Base-by-base conservation (phyloP, 2,888 invertebrate species). In the Oligia strigilis region DNA sequence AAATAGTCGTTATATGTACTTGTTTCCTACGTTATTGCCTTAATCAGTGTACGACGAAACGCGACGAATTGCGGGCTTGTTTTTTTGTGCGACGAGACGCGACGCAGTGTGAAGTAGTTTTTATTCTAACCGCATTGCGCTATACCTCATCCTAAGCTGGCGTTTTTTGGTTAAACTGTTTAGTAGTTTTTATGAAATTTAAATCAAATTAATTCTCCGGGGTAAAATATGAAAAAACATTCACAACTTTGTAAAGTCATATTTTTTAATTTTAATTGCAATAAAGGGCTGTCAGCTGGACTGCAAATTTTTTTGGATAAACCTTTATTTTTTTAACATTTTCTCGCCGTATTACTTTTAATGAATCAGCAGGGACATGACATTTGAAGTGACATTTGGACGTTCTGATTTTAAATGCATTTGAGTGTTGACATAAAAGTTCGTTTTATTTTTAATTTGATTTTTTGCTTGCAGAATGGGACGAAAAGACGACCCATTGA, bases 251-350 rank as follows among this genome's bases (percentile, higher is more conserved):
- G 40, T 52, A 40, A 77, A 67, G 40, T 4, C 36, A 77, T n/a
- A 70, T 69, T 78, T 78, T 78, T 71, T 78, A 55, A n/a, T 36
- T 78, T n/a, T 46, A 78, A n/a, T n/a, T 55, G 19, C n/a, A 55
- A 36, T 36, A 52, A 36, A 71, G 19, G 36, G 43, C 11, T 29
- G 43, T 40, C 60, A 8, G 17, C 19, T 29, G 11, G 4, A 17
- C n/a, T n/a, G n/a, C n/a, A n/a, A n/a, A n/a, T 2, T 17, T 5
- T 17, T 29, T 14, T 8, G 8, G 2, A 65, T 65, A 19, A 19
- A 40, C 4, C 4, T 40, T 71, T 3, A 23, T 52, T n/a, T 71
- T 19, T 69, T 14, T 11, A 0, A 49, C 8, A 29, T 64, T 36
- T 55, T 46, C 19, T 55, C 46, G 43, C 17, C 49, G 17, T 76